phyloP scores from a whole-genome alignment of 2,113 vertebrate species.

The Tragelaphus strepsiceros region DNA sequence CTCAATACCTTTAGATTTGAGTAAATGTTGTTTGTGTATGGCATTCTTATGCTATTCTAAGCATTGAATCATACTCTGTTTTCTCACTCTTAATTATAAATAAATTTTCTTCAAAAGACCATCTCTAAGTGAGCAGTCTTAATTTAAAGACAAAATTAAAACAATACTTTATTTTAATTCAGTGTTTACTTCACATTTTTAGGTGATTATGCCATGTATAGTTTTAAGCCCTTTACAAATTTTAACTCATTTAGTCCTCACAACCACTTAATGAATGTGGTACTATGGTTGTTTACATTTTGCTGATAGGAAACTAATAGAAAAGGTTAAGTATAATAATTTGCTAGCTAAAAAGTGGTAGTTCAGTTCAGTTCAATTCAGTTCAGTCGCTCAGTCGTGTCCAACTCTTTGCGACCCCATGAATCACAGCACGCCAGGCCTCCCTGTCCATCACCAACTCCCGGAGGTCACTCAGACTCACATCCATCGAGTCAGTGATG shows the following conservation, averaged over 20 bases:
- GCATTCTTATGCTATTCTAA: not conserved
- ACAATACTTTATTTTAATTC: not conserved
- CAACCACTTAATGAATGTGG: not conserved
- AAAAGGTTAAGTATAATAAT: not conserved
- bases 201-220: not conserved
- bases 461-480: no score
- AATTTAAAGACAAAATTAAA: constrained; percentile 27
- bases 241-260: not conserved
- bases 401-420: no score
- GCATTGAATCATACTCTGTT: not conserved
- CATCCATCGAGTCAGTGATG: no score
- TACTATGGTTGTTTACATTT: not conserved
- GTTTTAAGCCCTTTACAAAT: not conserved
- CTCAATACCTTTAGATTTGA: constrained; percentile 5
- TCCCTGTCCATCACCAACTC: no score
- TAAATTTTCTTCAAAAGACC: not conserved
- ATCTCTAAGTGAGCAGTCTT: not conserved
- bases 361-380: no score
- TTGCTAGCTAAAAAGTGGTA: not conserved
- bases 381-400: no score
- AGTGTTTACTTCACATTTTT: not conserved
- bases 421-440: no score
- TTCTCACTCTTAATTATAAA: constrained; percentile 4
- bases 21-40: not conserved
- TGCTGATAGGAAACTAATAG: not conserved